These are phyloP conservation scores for Macrotis lagotis DNA, from an alignment of 2,113 vertebrate species.

Conservation along the genomic window DNA sequence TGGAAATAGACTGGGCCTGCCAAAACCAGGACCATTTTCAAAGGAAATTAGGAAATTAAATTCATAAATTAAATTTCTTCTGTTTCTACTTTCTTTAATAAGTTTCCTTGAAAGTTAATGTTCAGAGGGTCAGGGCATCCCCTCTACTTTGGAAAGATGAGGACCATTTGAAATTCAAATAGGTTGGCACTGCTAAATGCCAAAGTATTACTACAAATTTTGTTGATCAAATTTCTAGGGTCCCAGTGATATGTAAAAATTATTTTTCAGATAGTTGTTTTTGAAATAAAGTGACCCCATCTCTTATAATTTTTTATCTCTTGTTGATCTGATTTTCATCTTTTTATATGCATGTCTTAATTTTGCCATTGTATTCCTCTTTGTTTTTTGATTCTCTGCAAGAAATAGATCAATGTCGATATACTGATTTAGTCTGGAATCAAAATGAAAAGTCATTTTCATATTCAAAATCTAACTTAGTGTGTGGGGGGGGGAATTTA, in stretches of 20 bases:
- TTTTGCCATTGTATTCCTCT: slow-evolving; percentile 65
- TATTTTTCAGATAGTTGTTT: slow-evolving; percentile 39
- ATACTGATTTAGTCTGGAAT: slow-evolving; percentile 73
- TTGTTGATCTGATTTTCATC: slow-evolving; percentile 29
- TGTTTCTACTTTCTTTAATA: slow-evolving; percentile 8
- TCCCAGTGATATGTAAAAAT: background rate
- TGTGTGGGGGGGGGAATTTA: slow-evolving; percentile 66
- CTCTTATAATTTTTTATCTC: slow-evolving; percentile 33
- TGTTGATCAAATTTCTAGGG: slow-evolving; percentile 23
- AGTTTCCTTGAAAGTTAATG: slow-evolving; percentile 22
- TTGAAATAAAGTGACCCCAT: slow-evolving; percentile 49
- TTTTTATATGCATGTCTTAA: slow-evolving; percentile 63
- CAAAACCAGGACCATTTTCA: background rate
- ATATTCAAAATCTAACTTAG: slow-evolving; percentile 66
- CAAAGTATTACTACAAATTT: background rate
- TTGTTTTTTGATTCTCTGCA: slow-evolving; percentile 63
- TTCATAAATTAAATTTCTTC: slow-evolving; percentile 19
- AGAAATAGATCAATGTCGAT: slow-evolving; percentile 71
- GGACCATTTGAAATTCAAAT: background rate
- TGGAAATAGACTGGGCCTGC: slow-evolving; percentile 3
- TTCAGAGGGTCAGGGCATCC: background rate
- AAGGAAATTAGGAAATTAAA: slow-evolving; percentile 34
- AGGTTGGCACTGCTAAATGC: background rate
- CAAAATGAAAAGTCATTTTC: slow-evolving; percentile 74
- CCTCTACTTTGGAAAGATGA: background rate